Base-by-base conservation (phyloP, 2,797 vertebrate species). In the Thunnus albacares region DNA sequence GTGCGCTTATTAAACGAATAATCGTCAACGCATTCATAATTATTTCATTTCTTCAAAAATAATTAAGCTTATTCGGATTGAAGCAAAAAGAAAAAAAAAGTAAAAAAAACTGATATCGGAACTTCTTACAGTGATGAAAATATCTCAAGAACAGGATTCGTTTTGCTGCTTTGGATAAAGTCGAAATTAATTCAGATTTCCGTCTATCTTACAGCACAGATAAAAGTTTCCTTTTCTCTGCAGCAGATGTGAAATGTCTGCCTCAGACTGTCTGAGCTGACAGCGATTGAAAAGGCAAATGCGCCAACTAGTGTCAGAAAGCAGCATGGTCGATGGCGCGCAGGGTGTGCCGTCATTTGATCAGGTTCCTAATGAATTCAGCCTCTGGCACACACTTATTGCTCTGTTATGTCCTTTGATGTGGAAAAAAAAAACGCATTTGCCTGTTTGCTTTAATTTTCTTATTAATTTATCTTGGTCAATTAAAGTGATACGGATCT, bases 281-380 rank as follows among this genome's bases (percentile, higher is more conserved):
- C 81, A 73, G 71, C 62, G 64, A 94, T 95, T 93, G 80, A 93
- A 95, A 95, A 94, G 94, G 81, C 95, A 96, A 94, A 96, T 84
- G 94, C 96, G 96, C 95, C 95, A 92, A 96, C 96, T 96, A 96
- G 96, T 87, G 96, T 92, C 92, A 72, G 79, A 89, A 81, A 84
- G 80, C 60, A 35, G 91, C 85, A 93, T 78, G 77, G 67, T 18
- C 88, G 64, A 3, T 57, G 35, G 49, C 45, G 5, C 26, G 81
- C 74, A 79, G 91, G 88, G 90, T 84, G 90, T 84, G 86, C 84
- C 85, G 59, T 85, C 80, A 82, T 75, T 82, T 83, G 43, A 75
- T 63, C 55, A 66, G 67, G 41, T 81, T 87, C 52, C 66, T 88
- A 71, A 79, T 87, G 79, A 89, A 83, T 84, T 81, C 80, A 81